Evolutionary conservation across 2,797 vertebrate genomes (phyloP), one percentile per base, ranked within the genome.

Genomic region (Thunnus albacares): DNA sequence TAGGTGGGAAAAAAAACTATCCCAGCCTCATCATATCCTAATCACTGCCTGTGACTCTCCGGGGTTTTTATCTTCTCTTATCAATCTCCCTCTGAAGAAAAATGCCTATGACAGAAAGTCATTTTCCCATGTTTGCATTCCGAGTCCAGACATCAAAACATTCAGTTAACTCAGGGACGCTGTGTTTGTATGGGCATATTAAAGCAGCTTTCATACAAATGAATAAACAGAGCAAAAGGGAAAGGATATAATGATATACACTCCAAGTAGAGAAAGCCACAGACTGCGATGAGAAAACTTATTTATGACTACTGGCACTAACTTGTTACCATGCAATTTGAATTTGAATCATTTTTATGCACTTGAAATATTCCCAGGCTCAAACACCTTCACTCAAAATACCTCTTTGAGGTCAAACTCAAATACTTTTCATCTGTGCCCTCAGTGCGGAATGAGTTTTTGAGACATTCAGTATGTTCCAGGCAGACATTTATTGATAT

Each of bases 121-220:
- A 81, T 88, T 90, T 81, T 30, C 62, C 52, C 6, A 22, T 80
- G 80, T 89, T 90, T 90, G 88, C 79, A 62, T 75, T 87, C 68
- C n/a, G 62, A 82, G 26, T 82, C 49, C 81, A 82, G 53, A 81
- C 80, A 82, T 84, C 66, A 87, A 88, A 84, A 88, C 75, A 86
- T 55, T 68, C 69, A 85, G 72, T 76, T 67, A 79, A 81, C 77
- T 77, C 64, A 45, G 57, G 67, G 65, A 52, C 51, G 49, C 15
- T 1, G 51, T 86, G 86, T 86, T 84, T 82, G 66, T 73, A 62
- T 24, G 65, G 75, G 35, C 56, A 83, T 72, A 84, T 85, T 84
- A 70, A 83, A 82, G 67, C 75, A 62, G 69, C 87, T 88, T 81
- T 84, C 85, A 38, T 92, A 88, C 68, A 77, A 80, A 58, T 71